These are phyloP conservation scores for Sebastes nivosus DNA, from an alignment of 2,797 vertebrate species.

Conservation along the genomic window DNA sequence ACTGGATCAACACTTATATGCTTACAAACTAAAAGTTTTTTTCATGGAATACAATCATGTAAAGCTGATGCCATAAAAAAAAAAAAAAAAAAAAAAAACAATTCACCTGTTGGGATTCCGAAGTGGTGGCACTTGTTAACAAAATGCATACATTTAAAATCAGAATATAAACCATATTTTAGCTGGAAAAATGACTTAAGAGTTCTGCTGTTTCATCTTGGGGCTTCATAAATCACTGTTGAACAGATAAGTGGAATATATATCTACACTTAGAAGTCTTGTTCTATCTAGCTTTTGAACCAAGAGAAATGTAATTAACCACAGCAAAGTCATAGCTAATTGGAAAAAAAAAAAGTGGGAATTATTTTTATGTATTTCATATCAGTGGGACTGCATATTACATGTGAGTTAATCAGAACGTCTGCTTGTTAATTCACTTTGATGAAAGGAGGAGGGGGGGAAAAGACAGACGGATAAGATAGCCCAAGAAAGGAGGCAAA, in stretches of 20 bases:
- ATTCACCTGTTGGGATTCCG: constrained; percentile 8
- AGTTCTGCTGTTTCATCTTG: constrained; percentile 57
- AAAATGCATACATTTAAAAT: constrained; percentile 9
- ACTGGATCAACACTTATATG: neutral
- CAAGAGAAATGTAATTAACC: constrained; percentile 71
- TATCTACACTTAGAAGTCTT: constrained; percentile 61
- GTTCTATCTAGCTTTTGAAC: constrained; percentile 61
- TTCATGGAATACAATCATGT: neutral
- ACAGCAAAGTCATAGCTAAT: constrained; percentile 71
- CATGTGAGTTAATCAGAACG: constrained; percentile 68
- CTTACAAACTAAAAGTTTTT: neutral
- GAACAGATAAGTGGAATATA: constrained; percentile 60
- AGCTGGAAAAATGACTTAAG: constrained; percentile 25
- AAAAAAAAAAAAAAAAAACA: neutral
- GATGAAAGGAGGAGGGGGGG: constrained; percentile 29
- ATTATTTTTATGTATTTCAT: constrained; percentile 66
- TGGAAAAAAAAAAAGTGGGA: constrained; percentile 60
- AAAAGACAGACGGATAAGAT: constrained; percentile 14
- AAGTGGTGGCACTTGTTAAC: neutral
- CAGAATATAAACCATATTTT: constrained; percentile 12
- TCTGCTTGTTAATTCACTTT: constrained; percentile 71
- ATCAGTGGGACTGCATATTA: constrained; percentile 56
- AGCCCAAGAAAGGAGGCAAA: neutral
- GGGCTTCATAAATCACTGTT: constrained; percentile 61
- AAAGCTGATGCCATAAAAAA: neutral